phyloP scores from a whole-genome alignment of 2,113 vertebrate genomes.

The Acrocephalus arundinaceus region DNA sequence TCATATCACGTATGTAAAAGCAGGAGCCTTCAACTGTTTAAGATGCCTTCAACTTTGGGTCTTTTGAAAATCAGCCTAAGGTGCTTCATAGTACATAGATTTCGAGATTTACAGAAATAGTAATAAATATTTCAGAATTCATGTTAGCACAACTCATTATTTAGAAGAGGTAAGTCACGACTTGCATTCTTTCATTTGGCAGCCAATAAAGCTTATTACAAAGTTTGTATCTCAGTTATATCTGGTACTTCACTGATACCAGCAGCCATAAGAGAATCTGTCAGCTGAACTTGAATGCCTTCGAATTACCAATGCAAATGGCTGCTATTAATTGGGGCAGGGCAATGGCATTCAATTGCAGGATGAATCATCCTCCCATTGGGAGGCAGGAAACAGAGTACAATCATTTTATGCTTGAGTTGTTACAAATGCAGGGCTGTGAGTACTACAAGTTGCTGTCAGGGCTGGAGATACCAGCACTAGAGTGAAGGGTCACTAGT shows the following conservation, averaged over 20 bases:
- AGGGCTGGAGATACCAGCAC: not conserved
- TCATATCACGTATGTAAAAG: not conserved
- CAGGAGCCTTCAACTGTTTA: not conserved
- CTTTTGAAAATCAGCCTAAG: not conserved
- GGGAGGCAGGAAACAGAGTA: not conserved
- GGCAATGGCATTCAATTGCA: not conserved
- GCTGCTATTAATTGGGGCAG: slow-evolving; percentile 16
- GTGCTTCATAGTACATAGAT: not conserved
- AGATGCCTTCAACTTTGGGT: not conserved
- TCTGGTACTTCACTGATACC: not conserved
- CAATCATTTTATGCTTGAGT: not conserved
- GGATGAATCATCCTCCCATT: not conserved
- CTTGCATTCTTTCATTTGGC: not conserved
- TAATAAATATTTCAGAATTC: not conserved
- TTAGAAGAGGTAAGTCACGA: not conserved
- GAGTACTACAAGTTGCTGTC: not conserved
- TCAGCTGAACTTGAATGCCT: not conserved
- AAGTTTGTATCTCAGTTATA: not conserved
- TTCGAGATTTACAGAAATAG: not conserved
- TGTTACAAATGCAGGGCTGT: not conserved
- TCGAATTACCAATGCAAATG: not conserved
- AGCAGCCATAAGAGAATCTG: not conserved
- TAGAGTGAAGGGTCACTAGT: not conserved
- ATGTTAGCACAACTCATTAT: not conserved
- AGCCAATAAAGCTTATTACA: not conserved